Evolutionary conservation across 2,888 invertebrate genomes (phyloP).

Genomic region (Caenorhabditis sinica): DNA sequence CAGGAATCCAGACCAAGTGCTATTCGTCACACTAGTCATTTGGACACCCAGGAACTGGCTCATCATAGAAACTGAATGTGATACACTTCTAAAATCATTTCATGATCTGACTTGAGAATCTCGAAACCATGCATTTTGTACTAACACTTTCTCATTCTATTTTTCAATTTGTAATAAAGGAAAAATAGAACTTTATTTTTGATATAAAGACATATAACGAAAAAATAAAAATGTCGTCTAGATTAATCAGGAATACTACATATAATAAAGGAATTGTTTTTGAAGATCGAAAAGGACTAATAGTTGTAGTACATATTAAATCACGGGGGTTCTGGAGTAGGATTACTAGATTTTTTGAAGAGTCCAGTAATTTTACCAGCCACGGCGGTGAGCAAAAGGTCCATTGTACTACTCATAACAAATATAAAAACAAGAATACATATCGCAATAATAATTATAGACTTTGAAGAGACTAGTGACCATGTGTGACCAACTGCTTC

Average conservation of each 20-base stretch:
- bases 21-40: neutral
- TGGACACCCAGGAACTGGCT: neutral
- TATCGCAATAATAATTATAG: neutral
- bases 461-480: neutral
- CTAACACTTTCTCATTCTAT: neutral
- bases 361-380: neutral
- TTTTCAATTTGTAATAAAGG: too few species aligned
- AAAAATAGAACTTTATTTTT: too few species aligned
- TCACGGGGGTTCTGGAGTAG: neutral
- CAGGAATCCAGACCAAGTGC: neutral
- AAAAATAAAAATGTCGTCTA: too few species aligned
- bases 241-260: too few species aligned
- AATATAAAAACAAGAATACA: neutral
- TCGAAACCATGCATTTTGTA: neutral
- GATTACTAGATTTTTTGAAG: neutral
- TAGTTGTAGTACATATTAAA: too few species aligned
- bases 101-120: neutral
- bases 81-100: neutral
- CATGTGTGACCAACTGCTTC: neutral
- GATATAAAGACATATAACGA: too few species aligned
- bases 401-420: neutral
- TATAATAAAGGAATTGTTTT: too few species aligned
- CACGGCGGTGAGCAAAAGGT: neutral
- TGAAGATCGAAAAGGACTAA: neutral
- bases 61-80: neutral